Evolutionary conservation across 2,888 invertebrate genomes (phyloP), one percentile per base, ranked within the genome.

Genomic region (Mimas tiliae): DNA sequence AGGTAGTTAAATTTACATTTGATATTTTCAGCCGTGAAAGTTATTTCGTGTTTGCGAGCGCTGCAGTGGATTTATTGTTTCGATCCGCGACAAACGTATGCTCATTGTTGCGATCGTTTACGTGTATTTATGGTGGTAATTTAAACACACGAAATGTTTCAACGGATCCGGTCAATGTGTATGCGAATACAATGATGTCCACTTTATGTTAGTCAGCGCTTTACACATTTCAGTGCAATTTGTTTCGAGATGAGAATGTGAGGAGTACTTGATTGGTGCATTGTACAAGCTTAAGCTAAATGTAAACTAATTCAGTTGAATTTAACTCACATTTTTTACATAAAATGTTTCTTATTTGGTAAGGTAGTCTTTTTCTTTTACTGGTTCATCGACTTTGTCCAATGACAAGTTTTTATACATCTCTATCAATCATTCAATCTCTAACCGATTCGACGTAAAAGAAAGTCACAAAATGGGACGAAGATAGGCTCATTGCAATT

Each of bases 1-100:
- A 92, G 91, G 91, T 88, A 89, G 87, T 92, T 91, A 91, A 90
- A 91, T 92, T 91, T 91, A 91, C 91, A 89, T 91, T 91, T 90
- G 89, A 91, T 90, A 90, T 89, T 90, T 90, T 86, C 88, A 86
- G 87, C 90, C 90, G 91, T 90, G 91, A 89, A 89, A 86, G 86
- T 88, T 85, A 89, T 89, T 85, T 86, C 84, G 84, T 85, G 85
- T 83, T 80, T 82, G 80, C 42, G 42, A 16, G 58, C 75, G 78
- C 78, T 74, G 77, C 80, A 78, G 76, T 78, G 81, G 87, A 91
- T 90, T 91, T 91, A 90, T 90, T 75, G 82, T 79, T 76, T 69
- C 79, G 78, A 77, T 79, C 77, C 82, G 79, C 79, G 76, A 78
- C 83, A 78, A 78, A 76, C 79, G 74, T 75, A 74, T 85, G 79